These are phyloP conservation scores for Drosophila sproati DNA, from an alignment of 1,140 invertebrate genomes.

Conservation along the genomic window DNA sequence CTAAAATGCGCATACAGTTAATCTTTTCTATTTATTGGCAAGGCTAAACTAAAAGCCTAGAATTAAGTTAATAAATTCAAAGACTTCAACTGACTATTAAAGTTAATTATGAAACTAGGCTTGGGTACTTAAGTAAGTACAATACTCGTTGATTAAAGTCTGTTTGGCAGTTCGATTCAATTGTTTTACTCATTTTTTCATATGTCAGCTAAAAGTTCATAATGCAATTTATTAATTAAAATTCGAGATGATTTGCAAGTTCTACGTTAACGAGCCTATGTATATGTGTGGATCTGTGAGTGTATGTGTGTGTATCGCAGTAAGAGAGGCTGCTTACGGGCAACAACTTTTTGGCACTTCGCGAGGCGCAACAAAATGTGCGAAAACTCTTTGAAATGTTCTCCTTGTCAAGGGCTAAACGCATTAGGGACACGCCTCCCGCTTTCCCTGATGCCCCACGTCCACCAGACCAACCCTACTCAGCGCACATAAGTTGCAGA, in stretches of 20 bases:
- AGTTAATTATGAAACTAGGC: no score
- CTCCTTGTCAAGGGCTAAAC: conserved; percentile 60
- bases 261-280: neutral
- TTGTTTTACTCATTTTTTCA: neutral
- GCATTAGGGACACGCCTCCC: conserved; percentile 49
- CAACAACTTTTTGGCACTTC: conserved; percentile 25
- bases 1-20: no score
- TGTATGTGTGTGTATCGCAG: neutral
- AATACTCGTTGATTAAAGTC: neutral
- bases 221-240: conserved; percentile 14
- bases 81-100: no score
- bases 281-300: conserved; percentile 5
- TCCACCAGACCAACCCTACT: neutral
- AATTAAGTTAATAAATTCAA: no score
- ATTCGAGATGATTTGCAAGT: conserved; percentile 2
- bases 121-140: no score
- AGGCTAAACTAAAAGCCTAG: no score
- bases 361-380: conserved; percentile 20
- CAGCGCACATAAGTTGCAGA: conserved; percentile 28
- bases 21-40: no score
- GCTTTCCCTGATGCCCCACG: neutral
- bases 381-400: conserved; percentile 52
- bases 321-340: conserved; percentile 6
- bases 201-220: neutral
- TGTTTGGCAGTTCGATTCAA: neutral